Evolutionary conservation across 2,797 vertebrate species (phyloP).

Genomic region (Enteromius treurensis): DNA sequence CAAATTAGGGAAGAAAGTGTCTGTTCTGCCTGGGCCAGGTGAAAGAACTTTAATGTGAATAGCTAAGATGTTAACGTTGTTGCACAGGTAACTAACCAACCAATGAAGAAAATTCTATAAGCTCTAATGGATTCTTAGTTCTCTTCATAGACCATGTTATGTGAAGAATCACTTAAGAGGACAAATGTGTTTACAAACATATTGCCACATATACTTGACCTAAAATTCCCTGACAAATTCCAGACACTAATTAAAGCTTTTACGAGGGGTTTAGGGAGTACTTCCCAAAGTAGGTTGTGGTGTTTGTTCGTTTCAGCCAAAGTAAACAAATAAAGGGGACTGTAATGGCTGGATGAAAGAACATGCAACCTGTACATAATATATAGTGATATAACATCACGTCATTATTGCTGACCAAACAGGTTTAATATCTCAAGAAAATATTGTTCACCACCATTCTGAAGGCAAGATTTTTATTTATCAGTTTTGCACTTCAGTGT

Average conservation of each 20-base stretch:
- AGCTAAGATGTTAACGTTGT: background rate
- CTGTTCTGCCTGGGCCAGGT: background rate
- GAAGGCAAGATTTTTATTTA: conserved; percentile 28
- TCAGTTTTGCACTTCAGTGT: conserved; percentile 21
- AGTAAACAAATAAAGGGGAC: conserved; percentile 76
- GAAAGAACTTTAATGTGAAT: conserved; percentile 41
- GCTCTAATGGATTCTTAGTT: conserved; percentile 1
- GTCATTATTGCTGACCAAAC: background rate
- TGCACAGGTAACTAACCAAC: background rate
- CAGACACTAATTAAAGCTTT: conserved; percentile 70
- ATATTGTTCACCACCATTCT: conserved; percentile 27
- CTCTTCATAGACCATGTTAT: conserved; percentile 6
- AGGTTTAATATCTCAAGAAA: conserved; percentile 6
- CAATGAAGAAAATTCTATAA: conserved; percentile 9
- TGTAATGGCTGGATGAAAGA: conserved; percentile 62
- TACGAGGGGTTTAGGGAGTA: conserved; percentile 64
- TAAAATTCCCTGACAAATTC: conserved; percentile 59
- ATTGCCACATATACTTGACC: conserved; percentile 52
- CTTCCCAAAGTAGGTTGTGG: conserved; percentile 73
- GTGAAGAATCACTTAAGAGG: background rate
- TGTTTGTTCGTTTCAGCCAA: conserved; percentile 77
- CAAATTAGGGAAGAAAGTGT: background rate
- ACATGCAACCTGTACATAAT: background rate
- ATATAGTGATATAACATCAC: background rate
- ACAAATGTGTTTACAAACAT: conserved; percentile 47